Evolutionary conservation across 1,140 invertebrate species (phyloP).

Genomic region (Aplysia californica): DNA sequence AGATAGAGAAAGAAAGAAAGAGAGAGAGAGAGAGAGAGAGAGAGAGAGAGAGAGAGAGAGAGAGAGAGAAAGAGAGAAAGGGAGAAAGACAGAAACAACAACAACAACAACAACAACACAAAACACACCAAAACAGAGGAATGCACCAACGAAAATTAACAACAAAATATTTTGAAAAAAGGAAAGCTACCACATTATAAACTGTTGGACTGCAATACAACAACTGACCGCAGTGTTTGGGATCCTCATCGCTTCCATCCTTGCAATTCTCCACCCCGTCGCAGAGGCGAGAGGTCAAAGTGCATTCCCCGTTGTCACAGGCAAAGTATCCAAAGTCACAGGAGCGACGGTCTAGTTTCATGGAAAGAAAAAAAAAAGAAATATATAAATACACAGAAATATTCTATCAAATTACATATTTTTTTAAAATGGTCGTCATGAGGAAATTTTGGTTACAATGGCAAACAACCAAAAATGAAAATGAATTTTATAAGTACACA

Average conservation of each 20-base stretch:
- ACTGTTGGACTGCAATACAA: too few relatives aligned
- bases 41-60: background rate
- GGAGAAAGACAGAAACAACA: background rate
- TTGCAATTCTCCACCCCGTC: constrained; percentile 62
- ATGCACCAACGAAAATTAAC: too few relatives aligned
- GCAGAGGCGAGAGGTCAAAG: constrained; percentile 73
- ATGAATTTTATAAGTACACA: background rate
- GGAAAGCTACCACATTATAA: too few relatives aligned
- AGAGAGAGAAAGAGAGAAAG: background rate
- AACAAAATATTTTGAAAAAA: too few relatives aligned
- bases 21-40: background rate
- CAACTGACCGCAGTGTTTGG: constrained; percentile 31
- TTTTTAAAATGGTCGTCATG: background rate
- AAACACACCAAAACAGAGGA: too few relatives aligned
- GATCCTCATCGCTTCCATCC: constrained; percentile 57
- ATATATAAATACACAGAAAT: background rate
- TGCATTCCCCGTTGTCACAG: constrained; percentile 71
- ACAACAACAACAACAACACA: too few relatives aligned
- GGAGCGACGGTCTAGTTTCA: constrained; percentile 20
- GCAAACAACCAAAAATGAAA: background rate
- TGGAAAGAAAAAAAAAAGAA: too few relatives aligned
- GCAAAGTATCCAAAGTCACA: constrained; percentile 36
- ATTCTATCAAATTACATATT: background rate
- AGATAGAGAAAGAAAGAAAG: background rate
- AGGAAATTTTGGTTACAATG: background rate